phyloP scores from a whole-genome alignment of 2,888 invertebrate species.

The Agrochola litura region DNA sequence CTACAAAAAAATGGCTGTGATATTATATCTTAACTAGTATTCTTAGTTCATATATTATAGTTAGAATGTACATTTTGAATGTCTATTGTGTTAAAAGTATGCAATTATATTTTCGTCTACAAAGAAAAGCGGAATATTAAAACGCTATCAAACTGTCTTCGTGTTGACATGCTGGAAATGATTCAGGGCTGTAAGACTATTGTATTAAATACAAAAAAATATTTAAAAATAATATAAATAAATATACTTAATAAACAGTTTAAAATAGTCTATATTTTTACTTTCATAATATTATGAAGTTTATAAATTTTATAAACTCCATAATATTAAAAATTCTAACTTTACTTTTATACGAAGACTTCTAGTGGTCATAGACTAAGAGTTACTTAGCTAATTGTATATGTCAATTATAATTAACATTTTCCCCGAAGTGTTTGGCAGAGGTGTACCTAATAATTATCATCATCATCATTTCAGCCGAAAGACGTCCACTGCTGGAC shows the following conservation, averaged over 20 bases:
- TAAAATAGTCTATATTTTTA: no score
- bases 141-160: slow-evolving; percentile 31
- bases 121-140: slow-evolving; percentile 15
- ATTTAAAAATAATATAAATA: no score
- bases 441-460: no score
- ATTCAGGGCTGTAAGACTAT: slow-evolving; percentile 15
- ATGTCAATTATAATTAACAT: no score
- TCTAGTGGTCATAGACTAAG: not conserved
- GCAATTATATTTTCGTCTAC: not conserved
- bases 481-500: no score
- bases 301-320: no score
- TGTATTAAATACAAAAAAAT: no score
- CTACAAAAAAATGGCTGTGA: not conserved
- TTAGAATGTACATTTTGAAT: not conserved
- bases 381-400: not conserved
- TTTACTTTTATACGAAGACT: not conserved
- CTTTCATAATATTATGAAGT: no score
- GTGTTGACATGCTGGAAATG: slow-evolving; percentile 13
- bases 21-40: not conserved
- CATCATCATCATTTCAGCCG: no score
- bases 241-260: no score
- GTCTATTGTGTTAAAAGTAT: not conserved
- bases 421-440: no score
- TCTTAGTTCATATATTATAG: not conserved
- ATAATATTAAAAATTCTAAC: no score